A percentile compares a stretch with the other conserved stretches of the same genome.
These are phyloP conservation scores for Hydroisotoma schaefferi DNA, from an alignment of 2,888 invertebrate species.

Conservation along the genomic window DNA sequence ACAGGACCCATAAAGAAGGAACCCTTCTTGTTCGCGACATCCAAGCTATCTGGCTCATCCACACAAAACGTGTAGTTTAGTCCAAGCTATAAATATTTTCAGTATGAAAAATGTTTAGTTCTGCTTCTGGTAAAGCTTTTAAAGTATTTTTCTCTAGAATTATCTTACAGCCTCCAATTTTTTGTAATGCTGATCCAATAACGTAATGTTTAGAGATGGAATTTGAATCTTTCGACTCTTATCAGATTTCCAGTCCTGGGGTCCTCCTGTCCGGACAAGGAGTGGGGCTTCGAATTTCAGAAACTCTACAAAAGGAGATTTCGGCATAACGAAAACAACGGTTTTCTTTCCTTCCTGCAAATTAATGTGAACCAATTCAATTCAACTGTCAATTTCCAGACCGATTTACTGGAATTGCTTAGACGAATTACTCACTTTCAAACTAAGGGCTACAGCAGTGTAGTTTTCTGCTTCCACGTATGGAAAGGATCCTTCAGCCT, in stretches of 20 bases:
- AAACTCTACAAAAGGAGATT: slow-evolving; percentile 32
- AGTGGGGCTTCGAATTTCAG: slow-evolving; percentile 29
- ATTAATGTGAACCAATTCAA: neutral
- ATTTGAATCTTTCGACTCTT: slow-evolving; percentile 26
- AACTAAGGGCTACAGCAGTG: slow-evolving; percentile 29
- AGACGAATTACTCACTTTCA: slow-evolving; percentile 20
- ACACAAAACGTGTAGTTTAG: slow-evolving; percentile 38
- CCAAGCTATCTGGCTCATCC: slow-evolving; percentile 19
- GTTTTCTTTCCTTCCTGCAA: slow-evolving; percentile 33
- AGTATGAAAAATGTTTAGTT: neutral
- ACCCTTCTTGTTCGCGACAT: slow-evolving; percentile 20
- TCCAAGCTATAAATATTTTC: slow-evolving; percentile 30
- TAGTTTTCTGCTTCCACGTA: slow-evolving; percentile 24
- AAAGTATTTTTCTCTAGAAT: neutral
- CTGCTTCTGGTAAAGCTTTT: neutral
- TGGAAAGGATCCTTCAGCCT: slow-evolving; percentile 32
- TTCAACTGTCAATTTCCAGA: neutral
- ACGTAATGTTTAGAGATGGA: slow-evolving; percentile 34
- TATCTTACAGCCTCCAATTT: slow-evolving; percentile 36
- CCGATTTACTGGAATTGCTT: neutral
- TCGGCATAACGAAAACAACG: slow-evolving; percentile 34
- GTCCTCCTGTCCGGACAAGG: slow-evolving; percentile 22
- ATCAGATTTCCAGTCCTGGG: slow-evolving; percentile 23
- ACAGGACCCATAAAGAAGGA: slow-evolving; percentile 34
- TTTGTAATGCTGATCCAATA: slow-evolving; percentile 39